These are phyloP conservation scores for Loris lydekkerianus DNA, from an alignment of 2,797 vertebrate species.

Conservation along the genomic window DNA sequence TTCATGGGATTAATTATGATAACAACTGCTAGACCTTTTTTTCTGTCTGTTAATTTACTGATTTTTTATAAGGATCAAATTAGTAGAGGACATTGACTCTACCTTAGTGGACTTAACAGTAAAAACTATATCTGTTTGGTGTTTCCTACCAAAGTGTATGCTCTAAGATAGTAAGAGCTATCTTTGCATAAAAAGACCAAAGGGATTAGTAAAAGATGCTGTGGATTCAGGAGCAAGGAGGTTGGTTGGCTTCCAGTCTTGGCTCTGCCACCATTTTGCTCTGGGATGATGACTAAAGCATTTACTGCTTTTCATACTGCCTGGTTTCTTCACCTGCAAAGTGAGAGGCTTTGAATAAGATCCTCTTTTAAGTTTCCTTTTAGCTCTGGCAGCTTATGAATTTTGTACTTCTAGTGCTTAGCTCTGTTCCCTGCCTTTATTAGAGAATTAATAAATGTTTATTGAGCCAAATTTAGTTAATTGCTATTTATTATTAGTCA, in stretches of 20 bases:
- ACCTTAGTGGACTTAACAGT: background rate
- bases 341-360: background rate
- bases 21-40: background rate
- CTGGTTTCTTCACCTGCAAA: background rate
- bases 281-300: background rate
- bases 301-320: accelerated
- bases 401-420: slow-evolving; percentile 17
- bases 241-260: background rate
- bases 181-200: background rate
- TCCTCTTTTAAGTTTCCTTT: background rate
- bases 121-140: background rate
- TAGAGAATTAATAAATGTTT: slow-evolving; percentile 66
- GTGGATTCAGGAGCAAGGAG: background rate
- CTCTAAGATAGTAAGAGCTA: background rate
- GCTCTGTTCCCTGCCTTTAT: slow-evolving; percentile 54
- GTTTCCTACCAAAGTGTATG: background rate
- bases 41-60: background rate
- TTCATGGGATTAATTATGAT: background rate
- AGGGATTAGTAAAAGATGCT: background rate
- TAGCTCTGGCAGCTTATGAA: background rate
- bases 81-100: background rate
- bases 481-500: slow-evolving; percentile 65
- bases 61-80: slow-evolving; percentile 26
- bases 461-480: slow-evolving; percentile 64
- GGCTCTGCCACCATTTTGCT: background rate